Percentiles rank a stretch among this genome's conserved stretches.
Conservation (phyloP, 2,113 vertebrate genomes). For the Python bivittatus region DNA sequence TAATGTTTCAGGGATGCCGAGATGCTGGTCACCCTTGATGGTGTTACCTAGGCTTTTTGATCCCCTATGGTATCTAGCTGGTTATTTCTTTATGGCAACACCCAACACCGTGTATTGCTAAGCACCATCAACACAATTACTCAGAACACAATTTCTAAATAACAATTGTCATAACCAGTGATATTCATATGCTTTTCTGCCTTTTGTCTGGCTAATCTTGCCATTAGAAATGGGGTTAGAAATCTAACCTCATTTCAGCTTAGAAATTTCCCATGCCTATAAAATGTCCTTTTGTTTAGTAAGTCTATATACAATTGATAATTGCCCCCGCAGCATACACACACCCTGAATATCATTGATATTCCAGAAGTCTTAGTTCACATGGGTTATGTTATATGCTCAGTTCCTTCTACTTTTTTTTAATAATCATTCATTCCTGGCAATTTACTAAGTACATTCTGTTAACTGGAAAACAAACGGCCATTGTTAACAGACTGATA, state of each 20-base stretch:
- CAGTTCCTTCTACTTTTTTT: not conserved
- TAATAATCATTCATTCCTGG: not conserved
- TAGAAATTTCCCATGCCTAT: conserved; percentile 36
- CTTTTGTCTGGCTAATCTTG: conserved; percentile 17
- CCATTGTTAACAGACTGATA: conserved; percentile 42
- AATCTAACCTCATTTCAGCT: conserved; percentile 34
- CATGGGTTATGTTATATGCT: not conserved
- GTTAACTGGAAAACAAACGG: not conserved
- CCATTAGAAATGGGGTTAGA: not conserved
- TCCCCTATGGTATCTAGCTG: not conserved
- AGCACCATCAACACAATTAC: too few species aligned
- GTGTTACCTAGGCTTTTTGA: not conserved
- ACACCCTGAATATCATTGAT: conserved; percentile 18
- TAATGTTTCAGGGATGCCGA: not conserved
- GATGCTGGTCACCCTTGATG: not conserved
- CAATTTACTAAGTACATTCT: not conserved
- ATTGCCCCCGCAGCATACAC: not conserved
- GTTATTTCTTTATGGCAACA: too few species aligned
- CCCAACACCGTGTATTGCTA: too few species aligned
- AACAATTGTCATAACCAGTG: not conserved
- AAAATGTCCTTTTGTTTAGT: conserved; percentile 42
- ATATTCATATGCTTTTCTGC: not conserved
- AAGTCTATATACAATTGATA: conserved; percentile 24
- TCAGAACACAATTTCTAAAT: not conserved
- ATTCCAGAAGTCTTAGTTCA: conserved; percentile 22